phyloP scores from a whole-genome alignment of 2,797 vertebrate species.

The Xenopus petersii region DNA sequence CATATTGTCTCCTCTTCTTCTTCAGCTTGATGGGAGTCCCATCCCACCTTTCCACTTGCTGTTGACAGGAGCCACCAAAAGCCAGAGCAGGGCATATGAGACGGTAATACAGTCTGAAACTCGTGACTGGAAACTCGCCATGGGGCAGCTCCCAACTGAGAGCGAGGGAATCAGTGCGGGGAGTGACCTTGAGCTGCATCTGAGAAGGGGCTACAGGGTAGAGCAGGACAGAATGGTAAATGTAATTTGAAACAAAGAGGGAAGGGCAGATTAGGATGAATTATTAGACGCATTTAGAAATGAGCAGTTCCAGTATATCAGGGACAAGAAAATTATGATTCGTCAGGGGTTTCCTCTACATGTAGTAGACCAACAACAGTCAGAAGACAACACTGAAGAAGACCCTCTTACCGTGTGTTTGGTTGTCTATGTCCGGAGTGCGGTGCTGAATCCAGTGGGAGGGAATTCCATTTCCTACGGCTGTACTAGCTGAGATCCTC shows the following conservation, averaged over 20 bases:
- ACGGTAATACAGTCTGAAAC: slow-evolving; percentile 88
- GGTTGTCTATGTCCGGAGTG: slow-evolving; percentile 77
- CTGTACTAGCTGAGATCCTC: slow-evolving; percentile 83
- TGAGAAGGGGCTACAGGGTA: slow-evolving; percentile 85
- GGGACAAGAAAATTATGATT: too few relatives aligned
- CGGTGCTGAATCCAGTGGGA: slow-evolving; percentile 89
- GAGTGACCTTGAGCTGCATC: slow-evolving; percentile 82
- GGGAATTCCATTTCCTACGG: slow-evolving; percentile 77
- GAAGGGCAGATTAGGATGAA: not conserved
- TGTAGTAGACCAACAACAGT: too few relatives aligned
- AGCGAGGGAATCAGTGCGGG: slow-evolving; percentile 81
- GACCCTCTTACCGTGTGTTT: slow-evolving; percentile 72
- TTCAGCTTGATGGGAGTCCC: slow-evolving; percentile 81
- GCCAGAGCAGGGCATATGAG: slow-evolving; percentile 68
- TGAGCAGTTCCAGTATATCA: too few relatives aligned
- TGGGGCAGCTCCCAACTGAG: slow-evolving; percentile 89
- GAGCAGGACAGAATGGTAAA: not conserved
- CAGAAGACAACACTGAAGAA: too few relatives aligned
- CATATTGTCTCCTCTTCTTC: slow-evolving; percentile 87
- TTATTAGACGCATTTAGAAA: not conserved
- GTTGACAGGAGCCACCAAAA: slow-evolving; percentile 48
- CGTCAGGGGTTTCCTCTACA: too few relatives aligned
- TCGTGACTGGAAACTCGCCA: slow-evolving; percentile 85
- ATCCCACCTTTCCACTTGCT: slow-evolving; percentile 62
- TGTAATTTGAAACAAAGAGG: not conserved